A percentile compares a stretch with the other conserved stretches of the same genome.
Conservation (phyloP, 2,797 vertebrate genomes). For the Holocentrus rufus region DNA sequence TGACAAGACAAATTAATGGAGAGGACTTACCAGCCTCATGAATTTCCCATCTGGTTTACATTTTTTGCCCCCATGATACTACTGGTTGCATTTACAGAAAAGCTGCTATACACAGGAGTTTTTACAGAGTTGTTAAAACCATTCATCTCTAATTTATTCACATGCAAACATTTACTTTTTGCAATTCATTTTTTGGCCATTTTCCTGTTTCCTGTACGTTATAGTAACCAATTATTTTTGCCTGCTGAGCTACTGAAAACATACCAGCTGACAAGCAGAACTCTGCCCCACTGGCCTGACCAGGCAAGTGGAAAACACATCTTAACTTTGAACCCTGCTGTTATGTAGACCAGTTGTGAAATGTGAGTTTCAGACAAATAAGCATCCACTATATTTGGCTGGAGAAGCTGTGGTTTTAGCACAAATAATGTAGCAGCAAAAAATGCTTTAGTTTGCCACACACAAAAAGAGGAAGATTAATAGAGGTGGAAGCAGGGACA, state of each 20-base stretch:
- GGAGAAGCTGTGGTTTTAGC: not conserved
- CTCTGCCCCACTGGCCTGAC: slow-evolving; percentile 16
- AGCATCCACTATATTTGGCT: not conserved
- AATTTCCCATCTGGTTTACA: too few relatives aligned
- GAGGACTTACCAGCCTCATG: not conserved
- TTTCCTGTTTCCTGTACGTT: too few relatives aligned
- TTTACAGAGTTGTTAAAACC: not conserved
- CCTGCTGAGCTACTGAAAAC: too few relatives aligned
- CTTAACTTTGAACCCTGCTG: too few relatives aligned
- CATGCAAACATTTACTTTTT: not conserved
- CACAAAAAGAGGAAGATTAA: slow-evolving; percentile 68
- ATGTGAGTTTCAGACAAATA: not conserved
- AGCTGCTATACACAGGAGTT: not conserved
- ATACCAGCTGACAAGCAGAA: not conserved
- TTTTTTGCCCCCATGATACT: too few relatives aligned
- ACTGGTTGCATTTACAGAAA: too few relatives aligned
- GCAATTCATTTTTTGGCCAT: not conserved
- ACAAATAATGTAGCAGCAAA: not conserved
- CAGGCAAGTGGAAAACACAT: slow-evolving; percentile 12
- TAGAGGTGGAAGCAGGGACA: slow-evolving; percentile 43
- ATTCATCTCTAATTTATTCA: not conserved
- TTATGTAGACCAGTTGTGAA: not conserved
- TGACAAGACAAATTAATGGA: not conserved
- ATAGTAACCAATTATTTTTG: too few relatives aligned
- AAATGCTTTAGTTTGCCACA: slow-evolving; percentile 42